Base-by-base conservation (phyloP, 2,888 invertebrate genomes). In the Aricia artaxerxes region DNA sequence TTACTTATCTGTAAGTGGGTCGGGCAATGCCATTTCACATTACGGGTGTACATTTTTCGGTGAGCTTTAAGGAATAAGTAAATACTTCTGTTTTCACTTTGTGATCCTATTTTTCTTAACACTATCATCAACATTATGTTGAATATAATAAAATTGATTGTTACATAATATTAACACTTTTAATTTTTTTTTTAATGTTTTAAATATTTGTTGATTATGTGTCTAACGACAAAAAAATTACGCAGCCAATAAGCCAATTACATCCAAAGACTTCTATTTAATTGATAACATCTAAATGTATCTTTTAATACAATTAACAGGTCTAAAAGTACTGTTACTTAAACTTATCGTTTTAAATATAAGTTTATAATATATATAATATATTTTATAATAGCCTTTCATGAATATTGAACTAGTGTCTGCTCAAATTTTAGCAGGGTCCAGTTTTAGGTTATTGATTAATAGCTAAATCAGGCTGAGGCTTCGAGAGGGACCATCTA, bases 401-500 rank as follows among this genome's bases (percentile, higher is more conserved):
- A 31, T 31, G 31, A 31, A 9, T 64, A 64, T 31, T 64, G 35
- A 35, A 44, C 49, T 75, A 9, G 9, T 73, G 24, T 4, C 9
- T 44, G 44, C 75, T 75, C 24, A 49, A 11, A 73, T 49, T 44
- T 49, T 31, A 31, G n/a, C 75, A 75, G 1, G 1, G 49, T 2
- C 53, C 76, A 76, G 7, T 76, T 53, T 57, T 49, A 31, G 76
- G 49, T 57, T 76, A 76, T 76, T 53, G 76, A 76, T 53, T 57
- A 57, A 57, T 53, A 35, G 49, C 76, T 76, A 57, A 76, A 31
- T 80, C 57, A 78, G 61, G 79, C 76, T 57, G 44, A 9, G 85
- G 85, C 87, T 85, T 89, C 84, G 89, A 87, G 85, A 88, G 87
- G 82, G 84, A 81, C 82, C 82, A 86, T 86, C 89, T 91, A 89